These are phyloP conservation scores for Cheirogaleus major DNA, from an alignment of 2,797 vertebrate species.

Conservation along the genomic window DNA sequence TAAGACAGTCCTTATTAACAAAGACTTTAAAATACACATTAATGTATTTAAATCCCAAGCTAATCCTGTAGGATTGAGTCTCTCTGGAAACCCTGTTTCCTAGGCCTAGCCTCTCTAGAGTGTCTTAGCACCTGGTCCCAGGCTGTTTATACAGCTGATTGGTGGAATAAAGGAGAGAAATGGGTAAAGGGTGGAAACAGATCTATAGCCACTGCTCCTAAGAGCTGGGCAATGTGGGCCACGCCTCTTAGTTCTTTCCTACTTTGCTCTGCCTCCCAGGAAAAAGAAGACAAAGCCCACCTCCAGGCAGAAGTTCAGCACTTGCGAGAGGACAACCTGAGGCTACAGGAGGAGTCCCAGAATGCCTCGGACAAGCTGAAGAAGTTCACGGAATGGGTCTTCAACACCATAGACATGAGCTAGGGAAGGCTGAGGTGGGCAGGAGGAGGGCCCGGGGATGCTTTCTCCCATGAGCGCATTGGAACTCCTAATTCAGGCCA, in stretches of 20 bases:
- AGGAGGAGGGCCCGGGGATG: neutral
- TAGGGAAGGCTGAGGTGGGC: constrained; percentile 79
- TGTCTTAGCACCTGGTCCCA: rapidly evolving
- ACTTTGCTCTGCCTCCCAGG: constrained; percentile 84
- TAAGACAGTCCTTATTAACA: neutral
- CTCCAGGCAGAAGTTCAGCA: constrained; percentile 96
- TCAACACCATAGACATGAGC: constrained; percentile 99
- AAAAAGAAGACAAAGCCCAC: constrained; percentile 94
- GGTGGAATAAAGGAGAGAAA: neutral
- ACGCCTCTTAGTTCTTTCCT: neutral
- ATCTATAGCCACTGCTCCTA: neutral
- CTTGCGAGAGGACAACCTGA: constrained; percentile 95
- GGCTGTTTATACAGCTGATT: rapidly evolving
- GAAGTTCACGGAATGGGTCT: constrained; percentile 99
- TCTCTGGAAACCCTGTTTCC: neutral
- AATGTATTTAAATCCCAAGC: neutral
- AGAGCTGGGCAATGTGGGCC: neutral
- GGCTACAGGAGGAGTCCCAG: constrained; percentile 97
- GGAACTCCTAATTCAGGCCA: constrained; percentile 72
- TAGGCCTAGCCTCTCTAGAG: neutral
- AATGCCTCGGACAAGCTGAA: constrained; percentile 97
- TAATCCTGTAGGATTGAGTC: neutral
- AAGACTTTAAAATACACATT: neutral
- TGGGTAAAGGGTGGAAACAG: rapidly evolving
- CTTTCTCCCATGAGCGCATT: constrained; percentile 54